Percentiles rank a stretch among this genome's conserved stretches.
Conservation (phyloP, 1,140 invertebrate species). For the Chymomyza costata region DNA sequence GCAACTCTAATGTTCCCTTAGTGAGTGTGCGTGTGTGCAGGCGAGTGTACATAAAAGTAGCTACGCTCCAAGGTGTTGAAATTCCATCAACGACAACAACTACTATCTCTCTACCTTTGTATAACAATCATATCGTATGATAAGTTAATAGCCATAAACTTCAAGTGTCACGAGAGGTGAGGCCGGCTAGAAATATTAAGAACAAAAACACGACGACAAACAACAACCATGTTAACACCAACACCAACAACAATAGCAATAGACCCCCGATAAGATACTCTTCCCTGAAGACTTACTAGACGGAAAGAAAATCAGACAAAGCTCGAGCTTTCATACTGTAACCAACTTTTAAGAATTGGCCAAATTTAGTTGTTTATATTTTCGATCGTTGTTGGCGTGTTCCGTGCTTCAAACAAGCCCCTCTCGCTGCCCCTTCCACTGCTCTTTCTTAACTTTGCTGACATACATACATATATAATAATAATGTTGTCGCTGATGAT, state of each 20-base stretch:
- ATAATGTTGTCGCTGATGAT: slow-evolving; percentile 31
- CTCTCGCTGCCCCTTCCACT: too few relatives aligned
- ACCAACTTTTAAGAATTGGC: too few relatives aligned
- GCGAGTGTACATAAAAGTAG: slow-evolving; percentile 37
- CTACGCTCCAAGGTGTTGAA: slow-evolving; percentile 58
- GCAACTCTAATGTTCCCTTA: slow-evolving; percentile 30
- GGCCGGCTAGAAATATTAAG: too few relatives aligned
- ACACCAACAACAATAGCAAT: background rate
- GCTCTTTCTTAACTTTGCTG: too few relatives aligned
- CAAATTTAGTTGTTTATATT: background rate
- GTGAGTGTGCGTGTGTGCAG: slow-evolving; percentile 11
- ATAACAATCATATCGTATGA: slow-evolving; percentile 18
- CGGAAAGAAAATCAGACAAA: too few relatives aligned
- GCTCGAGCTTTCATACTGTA: too few relatives aligned
- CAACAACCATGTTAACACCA: background rate
- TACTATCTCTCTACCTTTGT: too few relatives aligned
- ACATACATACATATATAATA: too few relatives aligned
- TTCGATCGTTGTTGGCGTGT: too few relatives aligned
- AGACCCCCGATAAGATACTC: background rate
- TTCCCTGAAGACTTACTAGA: too few relatives aligned
- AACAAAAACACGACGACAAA: background rate
- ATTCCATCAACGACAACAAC: slow-evolving; percentile 36
- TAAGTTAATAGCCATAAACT: slow-evolving; percentile 39
- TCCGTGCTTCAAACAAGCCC: too few relatives aligned
- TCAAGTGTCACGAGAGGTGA: slow-evolving; percentile 18